Conservation (phyloP, 1,140 invertebrate genomes). For the Zaprionus inermis region DNA sequence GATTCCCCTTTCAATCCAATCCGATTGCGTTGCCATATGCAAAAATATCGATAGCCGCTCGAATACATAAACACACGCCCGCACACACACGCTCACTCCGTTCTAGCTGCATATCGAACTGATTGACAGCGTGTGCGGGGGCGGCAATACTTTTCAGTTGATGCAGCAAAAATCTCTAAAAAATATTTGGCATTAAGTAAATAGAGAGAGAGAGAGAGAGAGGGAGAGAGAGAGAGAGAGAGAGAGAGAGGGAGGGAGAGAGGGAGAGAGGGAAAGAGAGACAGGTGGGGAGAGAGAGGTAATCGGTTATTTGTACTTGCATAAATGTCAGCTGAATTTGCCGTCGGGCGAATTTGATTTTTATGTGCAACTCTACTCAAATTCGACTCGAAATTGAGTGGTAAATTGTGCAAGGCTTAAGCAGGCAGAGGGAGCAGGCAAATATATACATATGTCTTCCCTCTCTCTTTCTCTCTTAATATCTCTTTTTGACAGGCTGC, state of each 20-base stretch:
- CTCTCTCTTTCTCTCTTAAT: not conserved
- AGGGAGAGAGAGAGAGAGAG: not conserved
- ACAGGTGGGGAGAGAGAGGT: not conserved
- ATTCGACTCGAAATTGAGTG: not conserved
- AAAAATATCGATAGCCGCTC: constrained; percentile 33
- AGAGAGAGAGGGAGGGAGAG: not conserved
- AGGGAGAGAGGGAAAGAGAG: not conserved
- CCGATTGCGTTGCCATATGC: constrained; percentile 24
- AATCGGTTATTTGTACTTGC: not conserved
- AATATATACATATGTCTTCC: constrained; percentile 38
- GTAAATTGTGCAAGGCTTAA: not conserved
- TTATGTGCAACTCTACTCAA: not conserved
- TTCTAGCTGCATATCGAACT: not conserved
- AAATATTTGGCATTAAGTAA: constrained; percentile 67
- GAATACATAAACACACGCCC: constrained; percentile 28
- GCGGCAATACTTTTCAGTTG: not conserved
- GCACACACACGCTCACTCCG: not conserved
- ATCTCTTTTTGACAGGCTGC: not conserved
- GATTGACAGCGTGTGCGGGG: not conserved
- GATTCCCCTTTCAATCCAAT: not conserved
- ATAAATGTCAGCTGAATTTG: constrained; percentile 8
- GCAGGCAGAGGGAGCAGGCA: constrained; percentile 38
- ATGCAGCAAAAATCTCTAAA: not conserved
- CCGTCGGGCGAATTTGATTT: constrained; percentile 1
- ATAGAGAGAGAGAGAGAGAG: constrained; percentile 22